Conservation (phyloP, 1,140 invertebrate genomes). For the Euura lappo region DNA sequence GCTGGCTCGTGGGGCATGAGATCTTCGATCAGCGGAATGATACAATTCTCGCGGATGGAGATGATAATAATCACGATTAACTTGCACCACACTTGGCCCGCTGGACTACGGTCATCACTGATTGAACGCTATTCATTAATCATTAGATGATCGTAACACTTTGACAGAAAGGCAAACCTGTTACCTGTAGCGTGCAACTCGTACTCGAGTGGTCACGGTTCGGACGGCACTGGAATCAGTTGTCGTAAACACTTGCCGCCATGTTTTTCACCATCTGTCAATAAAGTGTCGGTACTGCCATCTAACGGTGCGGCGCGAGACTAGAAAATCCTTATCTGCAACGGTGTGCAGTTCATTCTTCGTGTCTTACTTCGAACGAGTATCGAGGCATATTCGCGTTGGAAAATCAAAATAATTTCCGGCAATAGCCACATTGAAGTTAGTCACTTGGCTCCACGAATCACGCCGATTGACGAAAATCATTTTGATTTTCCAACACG, state of each 20-base stretch:
- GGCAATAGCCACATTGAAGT: no score
- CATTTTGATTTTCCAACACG: no score
- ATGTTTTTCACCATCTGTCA: conserved; percentile 47
- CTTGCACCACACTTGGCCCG: not conserved
- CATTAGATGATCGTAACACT: not conserved
- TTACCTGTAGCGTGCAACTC: not conserved
- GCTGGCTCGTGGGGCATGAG: not conserved
- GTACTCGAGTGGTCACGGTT: not conserved
- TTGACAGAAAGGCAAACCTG: not conserved
- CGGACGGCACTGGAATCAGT: conserved; percentile 37
- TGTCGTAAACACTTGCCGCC: conserved; percentile 54
- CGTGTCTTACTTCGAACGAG: no score
- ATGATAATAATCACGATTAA: not conserved
- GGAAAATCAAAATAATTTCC: no score
- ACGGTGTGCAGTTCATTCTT: no score
- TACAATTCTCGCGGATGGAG: not conserved
- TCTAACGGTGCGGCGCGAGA: not conserved
- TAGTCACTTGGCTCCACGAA: no score
- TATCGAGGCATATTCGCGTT: no score
- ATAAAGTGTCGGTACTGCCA: conserved; percentile 28
- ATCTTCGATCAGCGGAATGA: not conserved
- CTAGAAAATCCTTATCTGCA: no score
- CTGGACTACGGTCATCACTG: not conserved
- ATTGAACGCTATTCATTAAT: not conserved
- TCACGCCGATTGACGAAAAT: no score